Evolutionary conservation across 2,888 invertebrate species (phyloP), one percentile per base, ranked within the genome.

Genomic region (Melanostoma mellinum): DNA sequence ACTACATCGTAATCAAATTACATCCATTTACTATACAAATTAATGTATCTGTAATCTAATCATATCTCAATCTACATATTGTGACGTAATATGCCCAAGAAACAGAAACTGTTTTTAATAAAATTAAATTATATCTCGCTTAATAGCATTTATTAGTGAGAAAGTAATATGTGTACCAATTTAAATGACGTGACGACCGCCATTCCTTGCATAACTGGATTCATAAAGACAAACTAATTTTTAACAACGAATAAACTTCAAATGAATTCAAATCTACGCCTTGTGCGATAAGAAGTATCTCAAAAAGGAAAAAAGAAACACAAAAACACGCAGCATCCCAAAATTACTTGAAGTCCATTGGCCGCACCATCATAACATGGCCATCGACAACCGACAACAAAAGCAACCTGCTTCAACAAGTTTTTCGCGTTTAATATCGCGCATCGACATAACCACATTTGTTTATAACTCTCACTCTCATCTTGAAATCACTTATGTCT

Each of bases 401-500:
- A 48, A 38, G 53, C 42, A 81, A 81, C 72, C 77, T 81, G 81
- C 61, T 72, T 42, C 72, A 81, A 61, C 72, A 52, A 46, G 67
- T 68, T 61, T 71, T 72, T 52, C 58, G 42, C 33, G 67, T 58
- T 20, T 20, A 20, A 71, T 73, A 72, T 78, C 73, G 60, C 58
- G 53, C 61, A 74, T 73, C 74, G 81, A 81, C 81, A 81, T 81
- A 81, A 81, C 67, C 60, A 67, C 48, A 73, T 63, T 63, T 63
- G 63, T 50, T 63, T 60, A 67, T 53, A 78, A 78, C 65, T 78
- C 73, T 73, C 73, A 67, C 73, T 78, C 60, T 44, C 63, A 63
- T 63, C 63, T 63, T 63, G 32, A 63, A 20, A 50, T 63, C 63
- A 63, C 63, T 63, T 63, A 30, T 38, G 32, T 6, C 60, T 58